Base-by-base conservation (phyloP, 1,140 invertebrate genomes). In the Drosophila funebris region DNA sequence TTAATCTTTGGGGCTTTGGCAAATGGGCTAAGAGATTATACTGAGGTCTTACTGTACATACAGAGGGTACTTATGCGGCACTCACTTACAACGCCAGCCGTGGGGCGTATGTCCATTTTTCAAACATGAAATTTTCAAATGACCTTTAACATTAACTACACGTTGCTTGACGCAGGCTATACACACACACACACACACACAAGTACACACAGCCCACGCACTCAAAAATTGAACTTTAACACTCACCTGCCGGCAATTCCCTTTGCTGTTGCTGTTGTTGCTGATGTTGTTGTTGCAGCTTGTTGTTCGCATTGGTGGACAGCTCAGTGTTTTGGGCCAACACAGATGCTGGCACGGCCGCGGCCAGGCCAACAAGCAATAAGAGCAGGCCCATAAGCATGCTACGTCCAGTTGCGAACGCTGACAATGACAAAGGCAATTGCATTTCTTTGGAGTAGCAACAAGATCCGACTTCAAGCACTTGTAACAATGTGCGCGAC, bases 261-360 rank as follows among this genome's bases (percentile, higher is more conserved):
- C 73, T 57, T 22, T 79, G 56, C 44, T 83, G 69, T 24, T 41
- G 48, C 22, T 66, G 69, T 9, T 67, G 70, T 9, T 73, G 60
- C 9, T 43, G 53, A 41, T 72, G 67, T 16, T 70, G 57, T 22
- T 79, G 68, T 27, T 90, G 85, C 31, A 64, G 78, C 82, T 87
- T 85, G 22, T 90, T 80, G 54, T 76, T 83, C 57, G 75, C 78
- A 85, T 84, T 90, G 37, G 89, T 89, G 33, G 84, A 78, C 6
- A 90, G 69, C 71, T 90, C 90, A 4, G 90, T 84, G 54, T 91
- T 90, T 56, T 90, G 90, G 62, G 90, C 90, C n/a, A 91, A 66
- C 18, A 91, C 90, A 48, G 90, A 91, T 41, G 90, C 76, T 66
- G 90, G 90, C 76, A 91, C 90, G 0, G 90, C 82, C 33, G 48